Percentiles rank a stretch among this genome's conserved stretches.
phyloP scores from a whole-genome alignment of 2,797 vertebrate species.

The Gymnothorax reevesii region DNA sequence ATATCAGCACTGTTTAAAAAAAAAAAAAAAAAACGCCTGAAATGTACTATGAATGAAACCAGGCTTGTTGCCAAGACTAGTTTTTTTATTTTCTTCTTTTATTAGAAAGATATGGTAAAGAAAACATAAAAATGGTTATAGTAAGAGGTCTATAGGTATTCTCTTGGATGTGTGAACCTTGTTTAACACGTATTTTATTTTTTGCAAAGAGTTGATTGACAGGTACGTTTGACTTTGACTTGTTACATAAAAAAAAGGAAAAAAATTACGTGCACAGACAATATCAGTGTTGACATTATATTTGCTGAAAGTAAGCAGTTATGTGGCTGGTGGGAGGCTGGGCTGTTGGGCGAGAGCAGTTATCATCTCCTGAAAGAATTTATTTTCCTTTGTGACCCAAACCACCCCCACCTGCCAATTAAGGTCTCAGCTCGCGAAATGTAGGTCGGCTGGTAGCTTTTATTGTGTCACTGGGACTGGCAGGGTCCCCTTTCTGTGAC shows the following conservation, averaged over 20 bases:
- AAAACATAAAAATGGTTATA: background rate
- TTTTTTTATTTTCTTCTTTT: background rate
- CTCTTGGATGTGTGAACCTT: background rate
- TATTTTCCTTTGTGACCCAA: background rate
- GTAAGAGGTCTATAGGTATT: background rate
- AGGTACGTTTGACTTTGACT: background rate
- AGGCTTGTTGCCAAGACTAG: background rate
- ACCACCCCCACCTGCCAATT: background rate
- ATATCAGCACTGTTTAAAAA: too few relatives aligned
- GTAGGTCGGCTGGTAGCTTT: background rate
- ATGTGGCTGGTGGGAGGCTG: background rate
- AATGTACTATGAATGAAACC: constrained; percentile 2
- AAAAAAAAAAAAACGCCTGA: background rate
- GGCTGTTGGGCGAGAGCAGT: background rate
- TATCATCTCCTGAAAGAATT: background rate
- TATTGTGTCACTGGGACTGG: background rate
- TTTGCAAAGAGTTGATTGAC: background rate
- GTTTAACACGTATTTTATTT: background rate
- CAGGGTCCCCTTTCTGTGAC: background rate
- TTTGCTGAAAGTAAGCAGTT: background rate
- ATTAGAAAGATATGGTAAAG: background rate
- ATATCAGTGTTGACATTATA: background rate
- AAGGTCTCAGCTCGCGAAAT: background rate
- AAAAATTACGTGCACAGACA: too few relatives aligned
- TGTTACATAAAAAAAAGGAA: background rate